A percentile compares a stretch with the other conserved stretches of the same genome.
Evolutionary conservation across 2,113 vertebrate species (phyloP).

Genomic region (Callospermophilus lateralis): DNA sequence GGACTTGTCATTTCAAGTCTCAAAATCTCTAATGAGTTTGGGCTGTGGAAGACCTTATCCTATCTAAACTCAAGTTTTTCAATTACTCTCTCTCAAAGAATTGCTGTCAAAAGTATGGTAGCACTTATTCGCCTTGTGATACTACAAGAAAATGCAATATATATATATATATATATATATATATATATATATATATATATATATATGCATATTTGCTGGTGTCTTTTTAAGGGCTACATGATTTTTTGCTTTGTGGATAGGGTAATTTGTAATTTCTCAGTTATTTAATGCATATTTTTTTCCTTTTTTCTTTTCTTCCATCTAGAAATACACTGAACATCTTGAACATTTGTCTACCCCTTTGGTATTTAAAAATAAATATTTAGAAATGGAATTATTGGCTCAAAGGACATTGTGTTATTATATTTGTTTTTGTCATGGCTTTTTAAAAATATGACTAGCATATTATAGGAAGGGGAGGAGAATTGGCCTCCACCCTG

Average conservation of each 20-base stretch:
- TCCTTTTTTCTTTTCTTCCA: neutral
- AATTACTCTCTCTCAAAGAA: too few species aligned
- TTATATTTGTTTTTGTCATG: neutral
- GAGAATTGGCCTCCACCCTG: neutral
- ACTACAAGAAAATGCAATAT: too few species aligned
- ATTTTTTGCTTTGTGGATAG: neutral
- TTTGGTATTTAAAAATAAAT: constrained; percentile 15
- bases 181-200: too few species aligned
- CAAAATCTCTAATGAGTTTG: too few species aligned
- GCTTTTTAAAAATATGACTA: neutral
- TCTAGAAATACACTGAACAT: neutral
- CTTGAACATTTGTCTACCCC: neutral
- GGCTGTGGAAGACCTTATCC: too few species aligned
- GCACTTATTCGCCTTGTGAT: too few species aligned
- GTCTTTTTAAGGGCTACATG: neutral
- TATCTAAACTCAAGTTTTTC: too few species aligned
- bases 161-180: too few species aligned
- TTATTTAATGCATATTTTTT: neutral
- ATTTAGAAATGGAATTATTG: neutral
- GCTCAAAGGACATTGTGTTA: neutral
- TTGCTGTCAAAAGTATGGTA: too few species aligned
- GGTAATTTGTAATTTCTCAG: neutral
- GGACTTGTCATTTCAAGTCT: too few species aligned
- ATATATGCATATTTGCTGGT: neutral
- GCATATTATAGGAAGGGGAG: neutral